A percentile compares a stretch with the other conserved stretches of the same genome.
Evolutionary conservation across 2,113 vertebrate species (phyloP).

Genomic region (Furnarius figulus): DNA sequence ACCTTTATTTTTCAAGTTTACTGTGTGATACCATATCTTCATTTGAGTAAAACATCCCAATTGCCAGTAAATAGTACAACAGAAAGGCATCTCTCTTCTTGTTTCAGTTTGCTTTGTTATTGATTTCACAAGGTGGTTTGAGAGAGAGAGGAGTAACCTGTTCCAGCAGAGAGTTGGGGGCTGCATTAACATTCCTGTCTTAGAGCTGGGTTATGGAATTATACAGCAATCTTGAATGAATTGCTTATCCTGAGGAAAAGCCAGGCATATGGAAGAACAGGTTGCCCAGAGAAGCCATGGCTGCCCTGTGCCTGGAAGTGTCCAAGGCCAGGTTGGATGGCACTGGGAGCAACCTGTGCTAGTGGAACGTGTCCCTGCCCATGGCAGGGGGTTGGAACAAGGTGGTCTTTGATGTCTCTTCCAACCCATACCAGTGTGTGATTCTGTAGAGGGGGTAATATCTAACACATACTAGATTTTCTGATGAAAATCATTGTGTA

Average conservation of each 20-base stretch:
- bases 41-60: background rate
- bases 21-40: background rate
- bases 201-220: background rate
- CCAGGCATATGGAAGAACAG: background rate
- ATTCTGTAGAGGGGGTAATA: background rate
- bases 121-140: background rate
- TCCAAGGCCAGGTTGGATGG: accelerated
- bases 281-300: background rate
- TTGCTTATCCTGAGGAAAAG: background rate
- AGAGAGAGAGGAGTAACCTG: background rate
- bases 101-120: background rate
- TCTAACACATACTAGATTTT: background rate
- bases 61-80: background rate
- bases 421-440: background rate
- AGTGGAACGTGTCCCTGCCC: background rate
- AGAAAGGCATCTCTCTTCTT: background rate
- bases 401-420: background rate
- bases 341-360: background rate
- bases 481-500: background rate
- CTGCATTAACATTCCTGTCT: background rate
- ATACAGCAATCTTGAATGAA: accelerated
- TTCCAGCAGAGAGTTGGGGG: background rate
- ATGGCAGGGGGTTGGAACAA: background rate
- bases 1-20: background rate
- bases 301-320: background rate